These are phyloP conservation scores for Siniperca scherzeri DNA, from an alignment of 2,797 vertebrate genomes.

Conservation along the genomic window DNA sequence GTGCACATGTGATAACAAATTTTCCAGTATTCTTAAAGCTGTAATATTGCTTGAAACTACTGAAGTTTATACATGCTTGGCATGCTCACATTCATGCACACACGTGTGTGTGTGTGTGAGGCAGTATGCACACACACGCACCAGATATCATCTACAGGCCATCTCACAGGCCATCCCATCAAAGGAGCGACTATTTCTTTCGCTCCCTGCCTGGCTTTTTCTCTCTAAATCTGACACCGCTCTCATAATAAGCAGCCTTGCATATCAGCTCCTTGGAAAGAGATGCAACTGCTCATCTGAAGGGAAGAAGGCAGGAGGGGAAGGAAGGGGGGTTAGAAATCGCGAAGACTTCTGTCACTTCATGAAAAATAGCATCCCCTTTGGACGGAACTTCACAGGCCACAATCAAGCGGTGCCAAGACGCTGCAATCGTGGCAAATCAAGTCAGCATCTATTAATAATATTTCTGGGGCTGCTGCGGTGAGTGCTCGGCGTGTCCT, in stretches of 20 bases:
- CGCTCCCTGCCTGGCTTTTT: slow-evolving; percentile 54
- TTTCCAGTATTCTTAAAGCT: slow-evolving; percentile 76
- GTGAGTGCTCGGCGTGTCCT: slow-evolving; percentile 90
- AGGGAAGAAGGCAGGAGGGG: slow-evolving; percentile 62
- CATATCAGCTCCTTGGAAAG: slow-evolving; percentile 83
- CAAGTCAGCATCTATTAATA: slow-evolving; percentile 99
- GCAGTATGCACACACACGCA: slow-evolving; percentile 9
- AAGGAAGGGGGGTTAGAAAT: slow-evolving; percentile 55
- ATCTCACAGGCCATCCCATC: slow-evolving; percentile 80
- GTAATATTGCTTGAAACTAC: slow-evolving; percentile 72
- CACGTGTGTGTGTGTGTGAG: background rate
- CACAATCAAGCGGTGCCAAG: slow-evolving; percentile 96
- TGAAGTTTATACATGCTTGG: slow-evolving; percentile 61
- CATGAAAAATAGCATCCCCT: slow-evolving; percentile 99
- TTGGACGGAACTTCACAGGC: slow-evolving; percentile 99
- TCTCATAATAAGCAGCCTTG: slow-evolving; percentile 83
- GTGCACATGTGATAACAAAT: slow-evolving; percentile 71
- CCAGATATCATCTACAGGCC: slow-evolving; percentile 72
- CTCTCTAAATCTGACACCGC: slow-evolving; percentile 79
- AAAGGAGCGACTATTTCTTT: slow-evolving; percentile 75
- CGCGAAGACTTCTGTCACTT: slow-evolving; percentile 95
- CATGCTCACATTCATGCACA: slow-evolving; percentile 19
- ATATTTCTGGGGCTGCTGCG: slow-evolving; percentile 97
- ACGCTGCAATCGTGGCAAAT: slow-evolving; percentile 97
- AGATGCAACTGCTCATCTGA: slow-evolving; percentile 80